Percentiles rank a stretch among this genome's conserved stretches.
Conservation (phyloP, 2,888 invertebrate species). For the Troides helena region DNA sequence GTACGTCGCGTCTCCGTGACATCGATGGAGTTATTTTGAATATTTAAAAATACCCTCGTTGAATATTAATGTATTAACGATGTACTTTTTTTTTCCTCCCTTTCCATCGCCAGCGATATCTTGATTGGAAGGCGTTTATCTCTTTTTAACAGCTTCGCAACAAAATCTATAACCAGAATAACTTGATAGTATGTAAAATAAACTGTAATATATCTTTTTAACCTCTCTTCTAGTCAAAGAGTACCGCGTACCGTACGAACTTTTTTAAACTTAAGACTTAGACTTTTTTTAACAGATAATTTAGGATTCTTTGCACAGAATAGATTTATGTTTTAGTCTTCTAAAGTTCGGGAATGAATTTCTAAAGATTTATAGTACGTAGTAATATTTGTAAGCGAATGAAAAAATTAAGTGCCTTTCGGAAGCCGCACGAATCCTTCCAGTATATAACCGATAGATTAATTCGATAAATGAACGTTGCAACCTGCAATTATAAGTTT, state of each 20-base stretch:
- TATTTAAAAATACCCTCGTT: slow-evolving; percentile 40
- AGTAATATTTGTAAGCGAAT: slow-evolving; percentile 16
- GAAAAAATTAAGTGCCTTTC: slow-evolving; percentile 35
- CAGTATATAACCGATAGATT: slow-evolving; percentile 57
- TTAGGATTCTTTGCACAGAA: no score
- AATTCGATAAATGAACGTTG: slow-evolving; percentile 65
- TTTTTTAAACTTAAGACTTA: no score
- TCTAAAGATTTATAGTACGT: slow-evolving; percentile 21
- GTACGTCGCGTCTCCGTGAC: slow-evolving; percentile 39
- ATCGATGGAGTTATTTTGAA: slow-evolving; percentile 45
- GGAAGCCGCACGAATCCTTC: slow-evolving; percentile 46
- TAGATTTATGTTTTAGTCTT: background rate
- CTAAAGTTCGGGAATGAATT: background rate
- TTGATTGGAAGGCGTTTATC: slow-evolving; percentile 27
- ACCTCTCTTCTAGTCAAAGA: background rate
- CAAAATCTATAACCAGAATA: slow-evolving; percentile 17
- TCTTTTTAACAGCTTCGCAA: slow-evolving; percentile 26
- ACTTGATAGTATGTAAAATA: slow-evolving; percentile 12
- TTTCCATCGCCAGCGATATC: slow-evolving; percentile 21
- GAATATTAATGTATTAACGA: slow-evolving; percentile 40
- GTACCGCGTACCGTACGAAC: no score
- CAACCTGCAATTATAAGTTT: slow-evolving; percentile 62
- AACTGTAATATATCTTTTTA: slow-evolving; percentile 11
- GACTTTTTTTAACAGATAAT: no score
- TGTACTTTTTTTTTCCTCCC: slow-evolving; percentile 22